These are phyloP conservation scores for Danio kyathit DNA, from an alignment of 2,797 vertebrate species.

Conservation along the genomic window DNA sequence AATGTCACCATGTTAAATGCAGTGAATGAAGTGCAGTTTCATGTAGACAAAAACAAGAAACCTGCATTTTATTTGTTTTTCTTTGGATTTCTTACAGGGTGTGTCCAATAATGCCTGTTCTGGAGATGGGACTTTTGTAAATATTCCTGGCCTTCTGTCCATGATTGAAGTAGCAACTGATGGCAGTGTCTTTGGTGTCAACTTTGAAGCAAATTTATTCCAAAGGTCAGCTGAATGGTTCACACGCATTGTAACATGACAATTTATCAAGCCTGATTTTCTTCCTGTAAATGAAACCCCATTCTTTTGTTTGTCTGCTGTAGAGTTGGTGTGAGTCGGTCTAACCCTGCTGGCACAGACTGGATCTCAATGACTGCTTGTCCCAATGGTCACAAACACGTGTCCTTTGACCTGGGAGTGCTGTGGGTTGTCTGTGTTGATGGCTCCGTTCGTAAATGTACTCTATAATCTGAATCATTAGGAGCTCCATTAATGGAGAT, in stretches of 20 bases:
- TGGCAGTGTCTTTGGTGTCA: slow-evolving; percentile 47
- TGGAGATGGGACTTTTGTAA: neutral
- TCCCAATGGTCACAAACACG: too few relatives aligned
- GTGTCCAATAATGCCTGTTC: slow-evolving; percentile 28
- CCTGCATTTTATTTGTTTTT: too few relatives aligned
- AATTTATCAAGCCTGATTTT: neutral
- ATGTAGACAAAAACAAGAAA: neutral
- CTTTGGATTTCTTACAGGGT: neutral
- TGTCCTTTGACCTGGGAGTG: too few relatives aligned
- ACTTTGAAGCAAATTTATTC: neutral
- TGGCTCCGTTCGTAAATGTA: neutral
- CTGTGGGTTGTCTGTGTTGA: slow-evolving; percentile 8
- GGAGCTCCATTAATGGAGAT: neutral
- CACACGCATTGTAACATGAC: too few relatives aligned
- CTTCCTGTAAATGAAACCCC: neutral
- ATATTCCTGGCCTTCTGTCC: neutral
- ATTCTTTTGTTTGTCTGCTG: too few relatives aligned
- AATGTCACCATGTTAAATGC: neutral
- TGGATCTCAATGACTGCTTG: too few relatives aligned
- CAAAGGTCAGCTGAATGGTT: neutral
- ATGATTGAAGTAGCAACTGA: too few relatives aligned
- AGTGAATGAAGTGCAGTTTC: neutral
- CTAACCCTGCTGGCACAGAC: too few relatives aligned
- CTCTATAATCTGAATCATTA: neutral
- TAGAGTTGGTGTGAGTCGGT: too few relatives aligned